Evolutionary conservation across 2,797 vertebrate genomes (phyloP).

Genomic region (Pseudochirops corinnae): DNA sequence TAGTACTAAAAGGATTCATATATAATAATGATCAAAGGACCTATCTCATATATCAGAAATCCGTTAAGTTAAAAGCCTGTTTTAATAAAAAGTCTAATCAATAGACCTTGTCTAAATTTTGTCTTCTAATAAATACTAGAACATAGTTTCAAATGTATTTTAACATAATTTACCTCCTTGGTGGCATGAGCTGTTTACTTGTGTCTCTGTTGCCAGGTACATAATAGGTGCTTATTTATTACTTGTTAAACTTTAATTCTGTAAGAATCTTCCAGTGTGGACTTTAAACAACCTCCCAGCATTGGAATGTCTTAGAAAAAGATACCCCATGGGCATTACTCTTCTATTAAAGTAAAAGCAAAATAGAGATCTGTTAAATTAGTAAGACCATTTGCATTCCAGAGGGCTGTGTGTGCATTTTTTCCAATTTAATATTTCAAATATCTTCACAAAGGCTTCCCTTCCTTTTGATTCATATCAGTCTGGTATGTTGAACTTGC

Average conservation of each 20-base stretch:
- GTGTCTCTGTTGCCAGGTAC: neutral
- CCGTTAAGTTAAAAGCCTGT: neutral
- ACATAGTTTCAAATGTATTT: neutral
- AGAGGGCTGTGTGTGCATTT: constrained; percentile 24
- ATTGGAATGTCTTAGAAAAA: constrained; percentile 40
- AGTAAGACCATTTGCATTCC: constrained; percentile 58
- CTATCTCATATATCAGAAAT: neutral
- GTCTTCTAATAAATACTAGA: neutral
- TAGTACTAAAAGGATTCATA: neutral
- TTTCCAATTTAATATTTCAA: constrained; percentile 63
- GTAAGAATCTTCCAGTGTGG: constrained; percentile 20
- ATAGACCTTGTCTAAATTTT: neutral
- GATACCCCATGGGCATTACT: neutral
- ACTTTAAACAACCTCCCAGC: constrained; percentile 39
- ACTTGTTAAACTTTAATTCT: neutral
- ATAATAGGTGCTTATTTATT: neutral
- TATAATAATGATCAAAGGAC: neutral
- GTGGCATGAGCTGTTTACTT: neutral
- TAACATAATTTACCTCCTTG: neutral
- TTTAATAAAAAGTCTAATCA: neutral
- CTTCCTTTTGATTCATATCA: constrained; percentile 15
- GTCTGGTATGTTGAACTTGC: constrained; percentile 43
- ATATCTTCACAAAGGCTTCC: constrained; percentile 45
- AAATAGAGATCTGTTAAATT: constrained; percentile 57
- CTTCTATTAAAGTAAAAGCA: constrained; percentile 57